Base-by-base conservation (phyloP, 35 echinoderm and acorn worm genomes). In the Holothuria glaberrima region DNA sequence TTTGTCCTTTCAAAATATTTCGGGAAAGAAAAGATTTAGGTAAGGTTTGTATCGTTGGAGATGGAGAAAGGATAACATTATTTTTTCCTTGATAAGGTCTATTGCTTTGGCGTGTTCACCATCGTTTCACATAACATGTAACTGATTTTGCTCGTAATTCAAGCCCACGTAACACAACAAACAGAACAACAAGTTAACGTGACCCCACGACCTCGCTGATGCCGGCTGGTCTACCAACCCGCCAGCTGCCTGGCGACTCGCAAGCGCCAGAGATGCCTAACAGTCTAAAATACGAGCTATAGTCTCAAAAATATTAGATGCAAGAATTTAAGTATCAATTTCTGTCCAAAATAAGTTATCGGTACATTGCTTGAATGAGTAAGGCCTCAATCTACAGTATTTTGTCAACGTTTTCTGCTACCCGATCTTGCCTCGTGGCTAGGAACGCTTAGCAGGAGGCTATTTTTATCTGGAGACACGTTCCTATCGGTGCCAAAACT, bases 141-240 rank as follows among this genome's bases (percentile, higher is more conserved):
- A 61, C 61, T 87, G 63, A 87, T 29, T 46, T 52, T 54, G 67
- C 30, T 59, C 66, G 85, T 87, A 87, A 87, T 52, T 87, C 57
- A 71, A 87, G 36, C 54, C 85, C 44, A 22, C 85, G 85, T 69
- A 87, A 44, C 85, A 87, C 85, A 68, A 87, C 85, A 87, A 87
- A 87, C 61, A 68, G 31, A 59, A 68, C 85, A 87, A 87, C 85
- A 87, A 87, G 85, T 46, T 48, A 69, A 46, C 30, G 22, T 35
- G 65, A 71, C 60, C 85, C 66, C 50, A n/a, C 44, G 85, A 71
- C 85, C 85, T 63, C 66, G 36, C 36, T 36, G 85, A 22, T 68
- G 85, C 85, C 85, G 85, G 63, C 85, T 87, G 65, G 85, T 87
- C 85, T 87, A 87, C 41, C 85, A 87, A 50, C 34, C 66, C 63